Evolutionary conservation across 2,113 vertebrate genomes (phyloP).

Genomic region (Passer domesticus): DNA sequence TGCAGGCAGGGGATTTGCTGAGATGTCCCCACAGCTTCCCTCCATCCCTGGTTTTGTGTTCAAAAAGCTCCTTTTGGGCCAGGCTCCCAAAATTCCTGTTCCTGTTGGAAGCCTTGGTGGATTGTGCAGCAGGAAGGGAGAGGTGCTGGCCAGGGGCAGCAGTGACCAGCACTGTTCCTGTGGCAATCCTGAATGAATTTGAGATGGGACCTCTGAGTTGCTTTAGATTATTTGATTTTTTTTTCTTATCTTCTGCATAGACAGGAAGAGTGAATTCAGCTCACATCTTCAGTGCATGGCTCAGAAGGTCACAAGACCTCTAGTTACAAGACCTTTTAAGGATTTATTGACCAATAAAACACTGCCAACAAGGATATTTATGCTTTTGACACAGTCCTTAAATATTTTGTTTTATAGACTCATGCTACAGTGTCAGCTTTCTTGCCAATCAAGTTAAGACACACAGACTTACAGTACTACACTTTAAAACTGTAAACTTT

Average conservation of each 20-base stretch:
- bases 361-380: neutral
- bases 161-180: neutral
- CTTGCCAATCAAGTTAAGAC: neutral
- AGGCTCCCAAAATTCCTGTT: accelerated
- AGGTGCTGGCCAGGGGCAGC: neutral
- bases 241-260: neutral
- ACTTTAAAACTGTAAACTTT: neutral
- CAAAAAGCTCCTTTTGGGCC: neutral
- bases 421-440: neutral
- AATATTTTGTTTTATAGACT: neutral
- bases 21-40: neutral
- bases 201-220: neutral
- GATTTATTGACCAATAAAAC: neutral
- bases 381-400: neutral
- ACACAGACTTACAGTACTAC: neutral
- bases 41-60: neutral
- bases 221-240: neutral
- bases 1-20: neutral
- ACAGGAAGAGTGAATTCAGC: neutral
- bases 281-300: neutral
- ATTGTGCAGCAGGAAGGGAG: neutral
- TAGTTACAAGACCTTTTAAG: neutral
- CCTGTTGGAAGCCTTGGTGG: accelerated
- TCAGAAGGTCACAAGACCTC: neutral
- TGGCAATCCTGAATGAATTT: neutral